Conservation (phyloP, 2,888 invertebrate genomes). For the Biston betularia region DNA sequence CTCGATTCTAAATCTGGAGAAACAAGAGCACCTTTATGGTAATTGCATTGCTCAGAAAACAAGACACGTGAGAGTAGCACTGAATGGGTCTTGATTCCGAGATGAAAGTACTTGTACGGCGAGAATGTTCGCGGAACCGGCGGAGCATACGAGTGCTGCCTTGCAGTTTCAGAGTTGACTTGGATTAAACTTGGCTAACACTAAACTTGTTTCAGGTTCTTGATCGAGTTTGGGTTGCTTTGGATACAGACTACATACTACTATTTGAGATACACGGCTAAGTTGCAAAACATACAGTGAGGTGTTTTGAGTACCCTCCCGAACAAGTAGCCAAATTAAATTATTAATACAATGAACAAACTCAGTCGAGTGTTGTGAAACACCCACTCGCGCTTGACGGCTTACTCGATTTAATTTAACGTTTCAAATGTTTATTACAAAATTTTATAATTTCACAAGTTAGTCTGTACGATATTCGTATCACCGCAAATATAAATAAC, state of each 20-base stretch:
- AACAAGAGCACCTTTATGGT: constrained; percentile 39
- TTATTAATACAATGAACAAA: too few relatives aligned
- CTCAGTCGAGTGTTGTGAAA: too few relatives aligned
- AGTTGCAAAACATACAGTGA: not conserved
- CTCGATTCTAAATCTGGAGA: constrained; percentile 36
- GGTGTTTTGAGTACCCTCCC: not conserved
- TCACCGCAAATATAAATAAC: too few relatives aligned
- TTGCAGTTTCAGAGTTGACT: constrained; percentile 33
- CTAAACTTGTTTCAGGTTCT: constrained; percentile 14
- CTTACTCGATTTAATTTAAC: too few relatives aligned
- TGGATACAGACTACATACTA: too few relatives aligned
- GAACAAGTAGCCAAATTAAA: too few relatives aligned
- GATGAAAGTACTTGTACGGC: constrained; percentile 34
- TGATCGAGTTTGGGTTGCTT: constrained; percentile 16
- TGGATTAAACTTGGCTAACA: constrained; percentile 24
- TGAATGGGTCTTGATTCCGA: constrained; percentile 45
- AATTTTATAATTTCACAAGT: too few relatives aligned
- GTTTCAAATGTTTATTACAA: too few relatives aligned
- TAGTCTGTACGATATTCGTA: too few relatives aligned
- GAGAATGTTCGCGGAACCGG: constrained; percentile 28
- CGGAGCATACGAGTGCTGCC: constrained; percentile 26
- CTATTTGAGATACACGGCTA: not conserved
- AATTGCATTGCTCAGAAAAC: constrained; percentile 42
- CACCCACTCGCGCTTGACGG: too few relatives aligned
- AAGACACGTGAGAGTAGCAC: constrained; percentile 38